Evolutionary conservation across 2,888 invertebrate genomes (phyloP).

Genomic region (Lasioglossum oenotherae): DNA sequence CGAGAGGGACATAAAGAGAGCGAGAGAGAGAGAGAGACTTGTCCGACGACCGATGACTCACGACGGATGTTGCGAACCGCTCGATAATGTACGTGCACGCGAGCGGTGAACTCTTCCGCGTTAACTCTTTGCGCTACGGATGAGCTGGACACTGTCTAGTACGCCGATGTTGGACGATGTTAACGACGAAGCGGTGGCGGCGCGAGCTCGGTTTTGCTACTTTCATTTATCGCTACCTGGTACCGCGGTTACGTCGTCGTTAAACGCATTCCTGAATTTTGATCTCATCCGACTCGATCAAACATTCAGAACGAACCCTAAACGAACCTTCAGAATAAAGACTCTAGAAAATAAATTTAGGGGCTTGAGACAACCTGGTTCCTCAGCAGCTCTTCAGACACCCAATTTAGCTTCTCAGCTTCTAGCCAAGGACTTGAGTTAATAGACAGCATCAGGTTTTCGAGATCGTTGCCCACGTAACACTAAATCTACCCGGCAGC

Average conservation of each 20-base stretch:
- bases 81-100: slow-evolving; percentile 30
- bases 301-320: neutral
- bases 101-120: slow-evolving; percentile 9
- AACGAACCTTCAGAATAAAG: too few species aligned
- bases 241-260: neutral
- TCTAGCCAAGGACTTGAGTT: neutral
- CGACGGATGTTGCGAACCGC: slow-evolving; percentile 55
- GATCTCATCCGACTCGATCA: neutral
- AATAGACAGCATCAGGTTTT: neutral
- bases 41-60: slow-evolving; percentile 58
- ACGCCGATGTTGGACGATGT: neutral
- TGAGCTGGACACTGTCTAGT: neutral
- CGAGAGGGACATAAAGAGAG: neutral
- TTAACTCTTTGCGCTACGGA: neutral
- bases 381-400: neutral
- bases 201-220: neutral
- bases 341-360: neutral
- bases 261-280: neutral
- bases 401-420: neutral
- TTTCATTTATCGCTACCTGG: neutral
- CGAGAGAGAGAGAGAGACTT: slow-evolving; percentile 5
- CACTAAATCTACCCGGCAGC: too few species aligned
- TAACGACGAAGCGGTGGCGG: neutral
- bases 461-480: neutral
- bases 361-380: neutral